Evolutionary conservation across 1,140 invertebrate genomes (phyloP), one percentile per base, ranked within the genome.

Genomic region (Magallana ariakensis): DNA sequence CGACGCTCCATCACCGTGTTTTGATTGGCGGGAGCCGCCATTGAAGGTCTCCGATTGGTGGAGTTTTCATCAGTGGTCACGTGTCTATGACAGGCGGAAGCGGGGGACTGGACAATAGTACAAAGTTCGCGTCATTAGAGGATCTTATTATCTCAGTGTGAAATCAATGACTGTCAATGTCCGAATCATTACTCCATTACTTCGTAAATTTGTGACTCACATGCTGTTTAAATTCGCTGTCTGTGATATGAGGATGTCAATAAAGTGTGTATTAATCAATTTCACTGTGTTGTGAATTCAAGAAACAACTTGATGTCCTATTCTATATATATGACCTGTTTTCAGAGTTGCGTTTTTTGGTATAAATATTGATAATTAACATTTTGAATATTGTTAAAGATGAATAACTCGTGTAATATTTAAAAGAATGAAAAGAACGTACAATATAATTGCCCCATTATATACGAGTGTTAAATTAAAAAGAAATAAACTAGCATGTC

Each of bases 1-100:
- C 66, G 66, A 6, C 66, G 66, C 2, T 75, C 66, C 66, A 75
- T 75, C 22, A 75, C 66, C 33, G 66, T 75, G 11, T 75, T 75
- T 26, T 75, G 66, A 75, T 11, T 11, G 4, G 19, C 58, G 16
- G 58, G 9, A 16, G 58, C 15, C 58, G 19, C 19, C 16, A 62
- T 62, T 62, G 58, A 16, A n/a, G 16, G 58, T 16, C n/a, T 0
- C 0, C 16, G 13, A 62, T 62, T 62, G n/a, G 33, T 46, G 33
- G 33, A 3, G 33, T 46, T 46, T 46, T 0, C 0, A 46, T 62
- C 7, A 7, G 1, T 19, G 22, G 10, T 46, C 66, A 75, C 22
- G 7, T 75, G 66, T 13, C 66, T 9, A 11, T 22, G 62, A 22
- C 62, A 70, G 11, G 11, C 22, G 22, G 19, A 75, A 22, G 22